Base-by-base conservation (phyloP, 2,888 invertebrate genomes). In the Agrenia bidenticulata region DNA sequence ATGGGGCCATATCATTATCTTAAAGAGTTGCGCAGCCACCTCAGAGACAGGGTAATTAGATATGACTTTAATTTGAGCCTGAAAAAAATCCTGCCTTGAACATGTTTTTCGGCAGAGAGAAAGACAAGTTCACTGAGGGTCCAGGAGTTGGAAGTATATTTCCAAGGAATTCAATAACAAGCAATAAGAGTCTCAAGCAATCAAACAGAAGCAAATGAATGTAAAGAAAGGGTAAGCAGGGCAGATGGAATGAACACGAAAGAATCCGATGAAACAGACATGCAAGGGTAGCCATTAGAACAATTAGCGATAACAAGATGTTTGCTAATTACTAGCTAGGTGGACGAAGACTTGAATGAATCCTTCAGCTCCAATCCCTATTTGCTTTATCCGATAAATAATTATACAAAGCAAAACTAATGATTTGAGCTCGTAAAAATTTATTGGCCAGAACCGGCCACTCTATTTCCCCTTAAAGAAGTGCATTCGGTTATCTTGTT, bases 241-340 rank as follows among this genome's bases (percentile, higher is more conserved):
- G 23, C 54, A 54, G 70, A 67, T 67, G 70, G 50, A 60, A 45
- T 55, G 70, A 67, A 69, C 58, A 69, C 63, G 64, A 62, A 69
- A 62, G 64, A 62, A 68, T 61, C 63, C 51, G 67, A 58, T 64
- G 64, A 61, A 50, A 24, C 59, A 55, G 50, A 58, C 56, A 41
- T 17, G 39, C 41, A 15, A 15, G 41, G 41, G 7, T 19, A 37
- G 41, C 37, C 21, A 15, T 37, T n/a, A 32, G n/a, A 57, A 57
- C 11, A 55, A 57, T 57, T 57, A 57, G 56, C 41, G 58, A 58
- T 58, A 58, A 58, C 58, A 58, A 58, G 58, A 45, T 45, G 58
- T 45, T 58, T 21, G 58, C 58, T 58, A 58, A 58, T 58, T 58
- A 58, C 58, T 58, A 58, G 26, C 45, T 39, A 37, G 23, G 21